Conservation (phyloP, 2,797 vertebrate genomes). For the Triplophysa yarkandensis region DNA sequence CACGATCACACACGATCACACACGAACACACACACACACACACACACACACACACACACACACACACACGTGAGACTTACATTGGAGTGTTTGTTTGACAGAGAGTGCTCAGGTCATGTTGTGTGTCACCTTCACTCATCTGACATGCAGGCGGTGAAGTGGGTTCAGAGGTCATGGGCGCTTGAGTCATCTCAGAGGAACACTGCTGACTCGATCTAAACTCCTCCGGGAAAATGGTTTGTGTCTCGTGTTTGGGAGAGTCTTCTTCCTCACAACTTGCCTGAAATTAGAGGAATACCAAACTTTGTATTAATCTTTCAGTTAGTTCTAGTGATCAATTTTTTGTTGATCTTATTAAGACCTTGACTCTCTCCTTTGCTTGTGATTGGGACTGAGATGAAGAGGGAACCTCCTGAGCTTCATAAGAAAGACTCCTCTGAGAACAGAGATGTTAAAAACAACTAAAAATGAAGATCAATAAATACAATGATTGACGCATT, state of each 20-base stretch:
- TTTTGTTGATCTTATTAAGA: slow-evolving; percentile 43
- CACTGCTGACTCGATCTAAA: slow-evolving; percentile 3
- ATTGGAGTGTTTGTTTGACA: slow-evolving; percentile 75
- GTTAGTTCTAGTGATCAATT: background rate
- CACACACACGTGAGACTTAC: slow-evolving; percentile 61
- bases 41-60: background rate
- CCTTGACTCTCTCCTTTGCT: slow-evolving; percentile 70
- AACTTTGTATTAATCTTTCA: background rate
- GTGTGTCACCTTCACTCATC: slow-evolving; percentile 49
- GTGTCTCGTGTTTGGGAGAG: slow-evolving; percentile 10
- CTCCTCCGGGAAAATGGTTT: background rate
- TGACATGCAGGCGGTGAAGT: slow-evolving; percentile 38
- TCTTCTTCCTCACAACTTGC: slow-evolving; percentile 11
- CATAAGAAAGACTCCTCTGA: slow-evolving; percentile 75
- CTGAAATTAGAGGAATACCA: slow-evolving; percentile 6
- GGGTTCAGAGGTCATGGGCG: slow-evolving; percentile 53
- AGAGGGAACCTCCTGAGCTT: slow-evolving; percentile 74
- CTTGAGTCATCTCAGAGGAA: slow-evolving; percentile 49
- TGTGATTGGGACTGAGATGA: slow-evolving; percentile 57
- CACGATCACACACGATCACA: background rate
- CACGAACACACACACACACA: slow-evolving; percentile 38
- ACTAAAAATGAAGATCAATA: too few species aligned
- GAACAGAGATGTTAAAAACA: background rate
- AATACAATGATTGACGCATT: too few species aligned
- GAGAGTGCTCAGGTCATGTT: slow-evolving; percentile 72